Evolutionary conservation across 2,888 invertebrate species (phyloP).

Genomic region (Poecilobothrus nobilitatus): DNA sequence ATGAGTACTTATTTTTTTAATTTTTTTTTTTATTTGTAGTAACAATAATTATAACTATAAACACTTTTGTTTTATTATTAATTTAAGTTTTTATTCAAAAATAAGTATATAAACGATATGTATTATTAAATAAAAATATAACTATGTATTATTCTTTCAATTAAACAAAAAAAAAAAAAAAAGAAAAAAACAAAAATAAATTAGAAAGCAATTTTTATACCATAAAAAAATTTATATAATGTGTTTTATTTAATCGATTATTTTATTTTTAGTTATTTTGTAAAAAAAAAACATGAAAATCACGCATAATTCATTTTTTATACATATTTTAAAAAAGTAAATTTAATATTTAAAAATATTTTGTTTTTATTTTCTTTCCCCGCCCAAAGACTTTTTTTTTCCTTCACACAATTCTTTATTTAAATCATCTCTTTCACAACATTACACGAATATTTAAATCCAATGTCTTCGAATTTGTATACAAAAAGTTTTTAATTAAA

Average conservation of each 20-base stretch:
- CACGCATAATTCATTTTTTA: too few relatives aligned
- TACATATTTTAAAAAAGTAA: too few relatives aligned
- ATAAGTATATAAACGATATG: neutral
- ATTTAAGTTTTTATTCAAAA: neutral
- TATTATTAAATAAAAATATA: neutral
- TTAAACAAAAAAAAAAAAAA: too few relatives aligned
- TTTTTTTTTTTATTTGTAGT: neutral
- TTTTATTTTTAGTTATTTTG: neutral
- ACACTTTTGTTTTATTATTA: neutral
- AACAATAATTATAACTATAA: neutral
- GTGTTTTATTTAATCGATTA: neutral
- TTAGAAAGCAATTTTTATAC: constrained; percentile 3
- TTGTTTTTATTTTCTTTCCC: too few relatives aligned
- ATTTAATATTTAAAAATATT: too few relatives aligned
- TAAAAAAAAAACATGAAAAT: too few relatives aligned
- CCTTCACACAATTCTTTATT: too few relatives aligned
- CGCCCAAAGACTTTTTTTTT: too few relatives aligned
- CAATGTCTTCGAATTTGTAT: too few relatives aligned
- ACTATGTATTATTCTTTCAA: constrained; percentile 3
- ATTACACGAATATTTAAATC: too few relatives aligned
- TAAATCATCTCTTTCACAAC: too few relatives aligned
- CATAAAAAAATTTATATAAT: neutral
- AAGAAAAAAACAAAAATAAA: neutral
- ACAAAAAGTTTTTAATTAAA: too few relatives aligned
- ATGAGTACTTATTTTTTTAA: neutral